Conservation (phyloP, 2,113 vertebrate genomes). For the Tetrao urogallus region DNA sequence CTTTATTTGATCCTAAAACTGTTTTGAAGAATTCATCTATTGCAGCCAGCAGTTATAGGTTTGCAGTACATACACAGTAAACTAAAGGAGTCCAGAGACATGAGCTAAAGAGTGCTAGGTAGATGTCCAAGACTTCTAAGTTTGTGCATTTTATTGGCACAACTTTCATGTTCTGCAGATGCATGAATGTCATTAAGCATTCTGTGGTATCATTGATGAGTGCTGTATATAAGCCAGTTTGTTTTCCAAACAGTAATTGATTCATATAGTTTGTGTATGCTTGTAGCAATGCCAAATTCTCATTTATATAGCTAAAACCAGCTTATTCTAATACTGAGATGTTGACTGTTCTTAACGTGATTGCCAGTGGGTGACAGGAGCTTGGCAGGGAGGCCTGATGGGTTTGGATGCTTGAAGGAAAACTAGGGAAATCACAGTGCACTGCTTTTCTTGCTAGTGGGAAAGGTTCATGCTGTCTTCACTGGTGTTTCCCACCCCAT, state of each 20-base stretch:
- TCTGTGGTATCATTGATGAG: slow-evolving; percentile 5
- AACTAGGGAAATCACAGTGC: not conserved
- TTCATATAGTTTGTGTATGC: slow-evolving; percentile 20
- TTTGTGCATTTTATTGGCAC: not conserved
- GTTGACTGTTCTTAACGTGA: not conserved
- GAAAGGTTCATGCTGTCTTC: not conserved
- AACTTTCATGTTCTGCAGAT: not conserved
- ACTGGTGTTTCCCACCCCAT: rapidly evolving
- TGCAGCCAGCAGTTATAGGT: not conserved
- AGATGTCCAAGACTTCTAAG: not conserved
- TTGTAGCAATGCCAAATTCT: slow-evolving; percentile 41
- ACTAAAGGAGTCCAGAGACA: not conserved
- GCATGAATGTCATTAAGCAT: not conserved
- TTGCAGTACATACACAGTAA: not conserved
- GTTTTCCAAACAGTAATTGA: slow-evolving; percentile 54
- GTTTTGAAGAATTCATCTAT: not conserved
- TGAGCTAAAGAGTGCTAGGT: not conserved
- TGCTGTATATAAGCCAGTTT: slow-evolving; percentile 32
- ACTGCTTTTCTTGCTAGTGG: not conserved
- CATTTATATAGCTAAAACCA: slow-evolving; percentile 32
- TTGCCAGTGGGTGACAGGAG: slow-evolving; percentile 21
- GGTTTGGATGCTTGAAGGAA: slow-evolving; percentile 14
- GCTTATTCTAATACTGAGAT: slow-evolving; percentile 22
- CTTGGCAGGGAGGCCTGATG: slow-evolving; percentile 28
- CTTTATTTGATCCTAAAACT: not conserved